A percentile compares a stretch with the other conserved stretches of the same genome.
Evolutionary conservation across 2,888 invertebrate species (phyloP).

Genomic region (Leucoma salicis): DNA sequence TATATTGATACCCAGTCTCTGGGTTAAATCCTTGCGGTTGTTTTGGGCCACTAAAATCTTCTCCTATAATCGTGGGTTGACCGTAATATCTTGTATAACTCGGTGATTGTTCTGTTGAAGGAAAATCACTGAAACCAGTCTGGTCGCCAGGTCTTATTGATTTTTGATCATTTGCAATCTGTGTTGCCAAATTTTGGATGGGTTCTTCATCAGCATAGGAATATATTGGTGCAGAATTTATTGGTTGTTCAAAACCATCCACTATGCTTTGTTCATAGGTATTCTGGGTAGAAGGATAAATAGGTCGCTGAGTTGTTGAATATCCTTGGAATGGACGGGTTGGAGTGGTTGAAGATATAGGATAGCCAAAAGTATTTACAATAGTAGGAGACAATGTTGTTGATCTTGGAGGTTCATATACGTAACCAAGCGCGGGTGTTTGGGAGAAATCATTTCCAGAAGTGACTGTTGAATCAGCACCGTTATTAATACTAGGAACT

Average conservation of each 20-base stretch:
- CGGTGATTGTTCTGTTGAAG: not conserved
- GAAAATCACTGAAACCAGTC: not conserved
- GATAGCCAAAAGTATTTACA: slow-evolving; percentile 8
- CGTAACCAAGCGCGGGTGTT: slow-evolving; percentile 2
- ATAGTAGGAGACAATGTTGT: slow-evolving; percentile 9
- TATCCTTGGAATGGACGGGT: not conserved
- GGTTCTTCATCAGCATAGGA: not conserved
- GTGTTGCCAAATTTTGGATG: not conserved
- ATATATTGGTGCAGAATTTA: slow-evolving; percentile 10
- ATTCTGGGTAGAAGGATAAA: slow-evolving; percentile 2
- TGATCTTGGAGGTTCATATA: slow-evolving; percentile 9
- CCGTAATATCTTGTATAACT: slow-evolving; percentile 9
- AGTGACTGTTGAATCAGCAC: not conserved
- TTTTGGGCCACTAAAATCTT: slow-evolving; percentile 66
- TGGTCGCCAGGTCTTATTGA: not conserved
- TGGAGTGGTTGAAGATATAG: slow-evolving; percentile 6
- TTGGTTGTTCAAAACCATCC: slow-evolving; percentile 25
- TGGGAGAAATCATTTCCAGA: slow-evolving; percentile 2
- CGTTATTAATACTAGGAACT: no score
- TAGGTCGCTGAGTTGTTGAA: slow-evolving; percentile 15
- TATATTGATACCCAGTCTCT: slow-evolving; percentile 62
- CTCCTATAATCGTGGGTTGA: slow-evolving; percentile 39
- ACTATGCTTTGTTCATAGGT: slow-evolving; percentile 8
- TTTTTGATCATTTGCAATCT: not conserved
- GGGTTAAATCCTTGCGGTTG: slow-evolving; percentile 57